A percentile compares a stretch with the other conserved stretches of the same genome.
Evolutionary conservation across 2,888 invertebrate species (phyloP).

Genomic region (Drosophila koepferae): DNA sequence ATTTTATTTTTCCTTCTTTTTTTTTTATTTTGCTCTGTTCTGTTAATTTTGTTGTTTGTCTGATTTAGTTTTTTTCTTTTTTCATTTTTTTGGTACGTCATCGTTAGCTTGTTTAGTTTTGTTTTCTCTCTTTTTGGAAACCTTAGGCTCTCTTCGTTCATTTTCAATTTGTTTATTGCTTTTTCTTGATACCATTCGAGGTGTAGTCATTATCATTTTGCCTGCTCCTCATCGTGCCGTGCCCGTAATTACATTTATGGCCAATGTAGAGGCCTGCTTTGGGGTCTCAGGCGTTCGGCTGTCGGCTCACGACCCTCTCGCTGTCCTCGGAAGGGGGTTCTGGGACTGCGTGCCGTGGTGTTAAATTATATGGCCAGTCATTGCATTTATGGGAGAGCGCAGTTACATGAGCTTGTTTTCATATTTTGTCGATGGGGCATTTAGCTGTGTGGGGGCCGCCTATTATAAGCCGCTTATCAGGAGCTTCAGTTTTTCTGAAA

Average conservation of each 20-base stretch:
- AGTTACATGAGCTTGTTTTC: constrained; percentile 40
- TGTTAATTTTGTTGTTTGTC: constrained; percentile 74
- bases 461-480: constrained; percentile 55
- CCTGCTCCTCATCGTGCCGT: constrained; percentile 47
- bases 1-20: constrained; percentile 15
- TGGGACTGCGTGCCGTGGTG: constrained; percentile 43
- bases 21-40: constrained; percentile 47
- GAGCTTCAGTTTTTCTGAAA: constrained; percentile 28
- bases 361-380: constrained; percentile 60
- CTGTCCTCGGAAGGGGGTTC: neutral
- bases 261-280: constrained; percentile 30
- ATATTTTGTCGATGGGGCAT: neutral
- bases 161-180: constrained; percentile 50
- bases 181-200: constrained; percentile 57
- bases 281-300: constrained; percentile 6
- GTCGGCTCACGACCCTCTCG: neutral
- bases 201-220: constrained; percentile 71
- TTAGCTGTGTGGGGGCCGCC: constrained; percentile 31
- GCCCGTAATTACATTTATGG: constrained; percentile 72
- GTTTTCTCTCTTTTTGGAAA: constrained; percentile 43
- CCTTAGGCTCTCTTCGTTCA: constrained; percentile 59
- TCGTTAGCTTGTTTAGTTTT: constrained; percentile 57
- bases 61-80: constrained; percentile 58
- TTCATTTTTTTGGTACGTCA: constrained; percentile 57
- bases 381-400: constrained; percentile 62